phyloP scores from a whole-genome alignment of 2,113 vertebrate species.

The Lagenorhynchus albirostris region DNA sequence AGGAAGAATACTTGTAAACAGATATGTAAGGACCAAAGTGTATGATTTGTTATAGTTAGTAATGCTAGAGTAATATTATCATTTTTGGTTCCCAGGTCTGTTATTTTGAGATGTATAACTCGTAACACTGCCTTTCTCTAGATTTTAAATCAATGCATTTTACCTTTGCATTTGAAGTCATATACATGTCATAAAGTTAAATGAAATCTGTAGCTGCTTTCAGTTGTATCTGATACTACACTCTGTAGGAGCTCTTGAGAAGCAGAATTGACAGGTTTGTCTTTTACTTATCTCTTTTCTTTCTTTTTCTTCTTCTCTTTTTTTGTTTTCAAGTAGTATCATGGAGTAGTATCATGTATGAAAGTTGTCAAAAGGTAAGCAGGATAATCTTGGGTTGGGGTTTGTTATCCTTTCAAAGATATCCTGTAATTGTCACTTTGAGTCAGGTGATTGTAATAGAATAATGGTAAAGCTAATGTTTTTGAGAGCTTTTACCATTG shows the following conservation, averaged over 20 bases:
- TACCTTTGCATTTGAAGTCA: neutral
- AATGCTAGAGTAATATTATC: neutral
- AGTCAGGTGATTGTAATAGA: neutral
- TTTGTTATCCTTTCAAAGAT: neutral
- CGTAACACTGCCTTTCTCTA: neutral
- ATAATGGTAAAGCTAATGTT: neutral
- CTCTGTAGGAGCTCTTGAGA: neutral
- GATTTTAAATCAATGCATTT: neutral
- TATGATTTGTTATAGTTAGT: neutral
- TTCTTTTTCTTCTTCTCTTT: neutral
- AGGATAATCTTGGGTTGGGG: neutral
- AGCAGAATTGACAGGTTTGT: neutral
- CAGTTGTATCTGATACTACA: neutral
- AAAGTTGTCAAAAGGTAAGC: constrained; percentile 5
- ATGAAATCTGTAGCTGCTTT: neutral
- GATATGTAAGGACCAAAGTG: neutral
- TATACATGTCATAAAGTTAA: neutral
- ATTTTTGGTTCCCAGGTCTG: neutral
- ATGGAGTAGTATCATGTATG: neutral
- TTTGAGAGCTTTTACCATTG: neutral
- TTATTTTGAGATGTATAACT: neutral
- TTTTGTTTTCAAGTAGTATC: neutral
- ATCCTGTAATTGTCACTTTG: neutral
- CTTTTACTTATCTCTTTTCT: neutral
- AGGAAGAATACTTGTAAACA: neutral